A percentile compares a stretch with the other conserved stretches of the same genome.
These are phyloP conservation scores for Sebastes melanostomus DNA, from an alignment of 2,797 vertebrate genomes.

Conservation along the genomic window DNA sequence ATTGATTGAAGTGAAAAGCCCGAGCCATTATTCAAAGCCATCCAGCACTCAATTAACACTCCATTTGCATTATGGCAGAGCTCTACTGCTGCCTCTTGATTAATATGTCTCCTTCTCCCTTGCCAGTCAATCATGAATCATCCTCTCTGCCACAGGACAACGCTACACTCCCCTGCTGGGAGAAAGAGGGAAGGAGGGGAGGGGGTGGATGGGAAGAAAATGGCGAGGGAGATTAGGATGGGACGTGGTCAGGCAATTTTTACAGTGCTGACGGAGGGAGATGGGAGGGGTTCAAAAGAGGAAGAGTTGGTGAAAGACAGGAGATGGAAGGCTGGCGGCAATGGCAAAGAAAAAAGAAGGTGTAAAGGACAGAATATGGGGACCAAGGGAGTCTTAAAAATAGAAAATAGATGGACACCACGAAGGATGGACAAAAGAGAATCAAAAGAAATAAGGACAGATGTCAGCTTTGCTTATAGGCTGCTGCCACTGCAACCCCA, in stretches of 20 bases:
- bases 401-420: neutral
- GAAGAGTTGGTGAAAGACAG: neutral
- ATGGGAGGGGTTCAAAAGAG: neutral
- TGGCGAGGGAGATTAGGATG: constrained; percentile 23
- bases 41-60: constrained; percentile 82
- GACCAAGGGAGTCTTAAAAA: neutral
- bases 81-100: constrained; percentile 69
- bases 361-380: neutral
- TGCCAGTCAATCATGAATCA: constrained; percentile 83
- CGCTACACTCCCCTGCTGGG: constrained; percentile 28
- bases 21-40: constrained; percentile 79
- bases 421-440: neutral
- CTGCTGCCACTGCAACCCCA: neutral
- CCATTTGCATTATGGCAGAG: constrained; percentile 81
- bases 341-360: neutral
- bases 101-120: constrained; percentile 74
- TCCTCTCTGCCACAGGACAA: constrained; percentile 59
- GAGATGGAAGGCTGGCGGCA: neutral
- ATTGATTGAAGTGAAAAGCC: constrained; percentile 78
- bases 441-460: neutral
- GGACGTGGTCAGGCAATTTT: neutral
- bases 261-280: constrained; percentile 11
- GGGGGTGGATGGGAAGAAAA: constrained; percentile 12
- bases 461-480: neutral
- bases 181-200: neutral